Base-by-base conservation (phyloP, 1,140 invertebrate genomes). In the Grapholita molesta region DNA sequence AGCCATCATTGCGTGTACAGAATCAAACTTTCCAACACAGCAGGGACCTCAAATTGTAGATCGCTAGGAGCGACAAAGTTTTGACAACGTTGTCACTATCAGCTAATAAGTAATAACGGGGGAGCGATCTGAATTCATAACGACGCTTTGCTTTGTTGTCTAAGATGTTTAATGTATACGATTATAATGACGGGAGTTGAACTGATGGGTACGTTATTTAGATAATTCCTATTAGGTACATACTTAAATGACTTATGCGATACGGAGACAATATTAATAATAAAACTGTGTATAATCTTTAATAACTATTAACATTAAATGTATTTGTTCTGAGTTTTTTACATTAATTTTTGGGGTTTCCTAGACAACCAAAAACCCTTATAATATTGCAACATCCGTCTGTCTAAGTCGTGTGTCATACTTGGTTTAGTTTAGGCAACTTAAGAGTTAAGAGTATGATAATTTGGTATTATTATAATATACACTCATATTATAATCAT, bases 41-140 rank as follows among this genome's bases (percentile, higher is more conserved):
- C 84, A 87, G 85, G 82, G 81, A 84, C 79, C 70, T 81, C 73
- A 80, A 82, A 84, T 83, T 80, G 75, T 76, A 80, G 76, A 83
- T 79, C 76, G 77, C 73, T 61, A 69, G 73, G 67, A 73, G 74
- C 74, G 73, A 74, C 61, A 74, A 88, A 88, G 80, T 88, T 88
- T 85, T 78, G 83, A 83, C 78, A 85, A 82, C 77, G 78, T 75
- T 78, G 83, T 88, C 84, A 88, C 86, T 88, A 86, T 88, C 88
- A 83, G 83, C 75, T 85, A 83, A 83, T 85, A 82, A 80, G 74
- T 73, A 61, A 77, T 35, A 38, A 33, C 64, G 21, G 64, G 69
- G 76, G 74, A 72, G 77, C 75, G 70, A 79, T 83, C 74, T 78
- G 76, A 85, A 80, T 84, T 83, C 77, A 73, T 84, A 81, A 81